Percentiles rank a stretch among this genome's conserved stretches.
phyloP scores from a whole-genome alignment of 2,888 invertebrate genomes.

The Griposia aprilina region DNA sequence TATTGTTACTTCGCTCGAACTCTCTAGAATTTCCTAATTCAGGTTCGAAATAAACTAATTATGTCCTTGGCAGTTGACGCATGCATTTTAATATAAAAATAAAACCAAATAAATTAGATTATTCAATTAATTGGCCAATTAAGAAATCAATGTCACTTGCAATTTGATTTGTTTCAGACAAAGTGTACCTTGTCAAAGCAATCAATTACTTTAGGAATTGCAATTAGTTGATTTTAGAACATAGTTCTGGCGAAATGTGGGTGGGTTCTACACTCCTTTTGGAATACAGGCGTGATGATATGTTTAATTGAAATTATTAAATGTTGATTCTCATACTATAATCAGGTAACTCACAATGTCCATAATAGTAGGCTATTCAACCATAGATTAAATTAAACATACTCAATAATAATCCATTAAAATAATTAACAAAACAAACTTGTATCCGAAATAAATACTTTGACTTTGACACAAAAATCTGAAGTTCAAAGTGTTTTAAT shows the following conservation, averaged over 20 bases:
- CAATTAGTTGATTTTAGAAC: not conserved
- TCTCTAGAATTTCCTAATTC: not conserved
- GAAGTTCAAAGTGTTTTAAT: slow-evolving; percentile 24
- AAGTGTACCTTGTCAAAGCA: not conserved
- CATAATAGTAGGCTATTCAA: not conserved
- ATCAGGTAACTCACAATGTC: not conserved
- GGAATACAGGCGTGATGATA: not conserved
- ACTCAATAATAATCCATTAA: not conserved
- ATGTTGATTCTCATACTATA: not conserved
- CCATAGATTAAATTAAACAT: not conserved
- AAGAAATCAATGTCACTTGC: slow-evolving; percentile 12
- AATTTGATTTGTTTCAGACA: not conserved
- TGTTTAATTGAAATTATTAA: not conserved
- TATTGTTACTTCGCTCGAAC: not conserved
- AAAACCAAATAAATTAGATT: slow-evolving; percentile 1
- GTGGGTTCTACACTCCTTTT: not conserved
- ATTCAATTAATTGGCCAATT: slow-evolving; percentile 15
- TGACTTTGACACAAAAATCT: slow-evolving; percentile 46
- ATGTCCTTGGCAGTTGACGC: not conserved
- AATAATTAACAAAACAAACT: slow-evolving; percentile 3
- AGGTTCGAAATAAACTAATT: not conserved
- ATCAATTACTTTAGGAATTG: slow-evolving; percentile 2
- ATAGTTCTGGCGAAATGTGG: not conserved
- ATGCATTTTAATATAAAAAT: not conserved
- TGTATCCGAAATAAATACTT: slow-evolving; percentile 13